Percentiles rank a stretch among this genome's conserved stretches.
These are phyloP conservation scores for Eurytoma californica DNA, from an alignment of 2,888 invertebrate species.

Conservation along the genomic window DNA sequence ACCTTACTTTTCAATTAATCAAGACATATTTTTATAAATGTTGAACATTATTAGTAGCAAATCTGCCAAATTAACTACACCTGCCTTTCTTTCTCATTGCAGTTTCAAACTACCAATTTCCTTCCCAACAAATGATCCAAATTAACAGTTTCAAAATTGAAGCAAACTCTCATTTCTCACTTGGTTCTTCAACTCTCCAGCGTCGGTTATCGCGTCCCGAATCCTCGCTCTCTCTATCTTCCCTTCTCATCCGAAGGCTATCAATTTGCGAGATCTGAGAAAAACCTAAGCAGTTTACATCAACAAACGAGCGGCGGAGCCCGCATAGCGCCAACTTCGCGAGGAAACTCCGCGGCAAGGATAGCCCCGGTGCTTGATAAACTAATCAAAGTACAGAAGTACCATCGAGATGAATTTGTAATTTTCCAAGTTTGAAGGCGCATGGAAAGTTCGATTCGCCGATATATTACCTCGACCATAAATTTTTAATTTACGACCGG, in stretches of 20 bases:
- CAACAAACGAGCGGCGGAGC: slow-evolving; percentile 21
- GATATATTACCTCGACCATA: neutral
- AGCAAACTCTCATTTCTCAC: neutral
- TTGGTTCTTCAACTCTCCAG: slow-evolving; percentile 12
- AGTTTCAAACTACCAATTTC: too few species aligned
- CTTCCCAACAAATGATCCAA: too few species aligned
- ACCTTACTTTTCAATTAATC: too few species aligned
- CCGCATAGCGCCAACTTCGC: neutral
- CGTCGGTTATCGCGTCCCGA: slow-evolving; percentile 4
- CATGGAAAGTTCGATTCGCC: neutral
- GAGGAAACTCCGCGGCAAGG: too few species aligned
- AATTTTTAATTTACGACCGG: neutral
- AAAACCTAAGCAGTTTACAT: neutral
- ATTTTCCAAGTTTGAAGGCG: neutral
- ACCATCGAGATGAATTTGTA: neutral
- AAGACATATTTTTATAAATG: too few species aligned
- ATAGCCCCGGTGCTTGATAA: neutral
- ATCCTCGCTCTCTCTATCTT: slow-evolving; percentile 14
- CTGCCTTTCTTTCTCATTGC: too few species aligned
- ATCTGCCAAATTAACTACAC: too few species aligned
- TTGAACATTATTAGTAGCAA: too few species aligned
- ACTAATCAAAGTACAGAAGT: slow-evolving; percentile 1
- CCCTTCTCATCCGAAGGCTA: slow-evolving; percentile 13
- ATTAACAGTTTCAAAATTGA: too few species aligned
- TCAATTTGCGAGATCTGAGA: slow-evolving; percentile 36